Conservation (phyloP, 2,797 vertebrate genomes). For the Pyrocephalus nanus region DNA sequence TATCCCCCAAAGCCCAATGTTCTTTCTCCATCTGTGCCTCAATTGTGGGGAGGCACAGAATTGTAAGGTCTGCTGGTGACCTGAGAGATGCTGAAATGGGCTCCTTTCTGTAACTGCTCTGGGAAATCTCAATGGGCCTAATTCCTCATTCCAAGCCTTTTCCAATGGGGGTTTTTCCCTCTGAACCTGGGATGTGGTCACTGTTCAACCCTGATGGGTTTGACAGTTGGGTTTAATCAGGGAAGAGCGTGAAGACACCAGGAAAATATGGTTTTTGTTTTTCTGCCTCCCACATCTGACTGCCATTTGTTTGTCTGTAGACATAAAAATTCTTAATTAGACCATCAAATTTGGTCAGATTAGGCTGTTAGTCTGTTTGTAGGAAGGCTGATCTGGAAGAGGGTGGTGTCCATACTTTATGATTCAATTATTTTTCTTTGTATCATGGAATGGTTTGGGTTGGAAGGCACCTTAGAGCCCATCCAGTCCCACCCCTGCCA, state of each 20-base stretch:
- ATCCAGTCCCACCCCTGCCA: neutral
- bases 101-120: neutral
- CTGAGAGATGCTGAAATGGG: neutral
- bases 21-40: conserved; percentile 43
- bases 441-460: neutral
- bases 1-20: conserved; percentile 41
- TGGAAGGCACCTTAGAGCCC: neutral
- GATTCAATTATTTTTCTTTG: neutral
- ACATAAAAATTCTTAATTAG: neutral
- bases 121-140: neutral
- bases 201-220: neutral
- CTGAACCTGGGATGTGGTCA: neutral
- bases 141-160: neutral
- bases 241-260: neutral
- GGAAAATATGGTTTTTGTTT: neutral
- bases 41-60: conserved; percentile 4
- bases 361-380: neutral
- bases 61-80: conserved; percentile 21
- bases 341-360: neutral
- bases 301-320: neutral
- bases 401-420: neutral
- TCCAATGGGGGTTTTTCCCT: neutral
- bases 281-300: neutral
- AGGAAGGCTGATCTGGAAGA: neutral
- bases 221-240: neutral